Base-by-base conservation (phyloP, 2,113 vertebrate genomes). In the Microtus montanus region DNA sequence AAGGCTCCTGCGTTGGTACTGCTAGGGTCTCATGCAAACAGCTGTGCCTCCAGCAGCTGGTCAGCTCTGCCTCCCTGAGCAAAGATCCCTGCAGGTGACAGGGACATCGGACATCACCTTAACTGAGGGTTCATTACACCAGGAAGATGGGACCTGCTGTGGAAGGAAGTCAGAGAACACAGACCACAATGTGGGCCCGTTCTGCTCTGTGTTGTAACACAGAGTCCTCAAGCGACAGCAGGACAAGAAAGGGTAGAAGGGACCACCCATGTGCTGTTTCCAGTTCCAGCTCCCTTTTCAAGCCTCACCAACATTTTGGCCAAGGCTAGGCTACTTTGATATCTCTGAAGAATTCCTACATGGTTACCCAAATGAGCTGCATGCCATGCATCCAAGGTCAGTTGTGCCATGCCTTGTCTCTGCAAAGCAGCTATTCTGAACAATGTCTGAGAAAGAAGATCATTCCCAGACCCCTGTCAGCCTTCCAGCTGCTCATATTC, bases 111-210 rank as follows among this genome's bases (percentile, higher is more conserved):
- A 58, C 19, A 58, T 20, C 58, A 58, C n/a, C 82, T 49, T 19
- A 49, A 30, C 38, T 20, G 83, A 64, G 30, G 61, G 38, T 44
- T 85, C 22, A 75, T 84, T 78, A 71, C 47, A 78, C 86, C 90
- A 44, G 1, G 90, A 64, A 91, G n/a, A 20, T 7, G 0, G 26
- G 68, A 79, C 47, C n/a, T 30, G 2, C 35, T 89, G 19, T 73
- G 49, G 83, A 52, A 38, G 96, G 44, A 38, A 95, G 87, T 73
- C 54, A 44, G 93, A 96, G 73, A 78, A 33, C 35, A 64, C 71
- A 87, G 83, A 97, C 95, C 96, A 80, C 74, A 93, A 87, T 89
- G n/a, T n/a, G 68, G 87, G 35, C 12, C 14, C 3, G 52, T 79
- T 78, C 82, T 64, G 85, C 64, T 89, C 88, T 71, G 24, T 26